Conservation (phyloP, 1,140 invertebrate genomes). For the Leptinotarsa defecta region DNA sequence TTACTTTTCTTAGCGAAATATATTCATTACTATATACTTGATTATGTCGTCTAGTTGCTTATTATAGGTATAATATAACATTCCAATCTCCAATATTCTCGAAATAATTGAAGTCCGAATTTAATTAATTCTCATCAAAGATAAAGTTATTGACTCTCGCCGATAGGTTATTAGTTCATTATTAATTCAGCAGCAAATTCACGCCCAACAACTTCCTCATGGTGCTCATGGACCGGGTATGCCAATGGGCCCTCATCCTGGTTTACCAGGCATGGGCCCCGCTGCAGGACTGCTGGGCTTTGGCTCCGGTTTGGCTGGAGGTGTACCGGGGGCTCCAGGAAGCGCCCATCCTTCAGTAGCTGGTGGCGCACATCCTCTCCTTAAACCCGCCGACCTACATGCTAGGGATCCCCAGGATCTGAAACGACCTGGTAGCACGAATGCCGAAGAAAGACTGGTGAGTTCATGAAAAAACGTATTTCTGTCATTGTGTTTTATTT, state of each 20-base stretch:
- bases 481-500: no score
- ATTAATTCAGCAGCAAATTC: constrained; percentile 77
- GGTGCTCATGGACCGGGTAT: constrained; percentile 72
- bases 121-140: not conserved
- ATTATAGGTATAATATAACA: not conserved
- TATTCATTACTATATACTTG: no score
- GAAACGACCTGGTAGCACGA: constrained; percentile 53
- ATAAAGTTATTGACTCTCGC: not conserved
- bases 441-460: constrained; percentile 57
- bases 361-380: constrained; percentile 62
- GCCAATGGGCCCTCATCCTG: constrained; percentile 73
- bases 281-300: constrained; percentile 53
- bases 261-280: constrained; percentile 61
- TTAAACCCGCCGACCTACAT: constrained; percentile 71
- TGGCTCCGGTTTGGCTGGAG: constrained; percentile 58
- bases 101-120: not conserved
- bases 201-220: constrained; percentile 81
- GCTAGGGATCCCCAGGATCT: constrained; percentile 51
- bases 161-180: not conserved
- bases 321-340: constrained; percentile 54
- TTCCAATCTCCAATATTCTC: not conserved
- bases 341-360: constrained; percentile 58
- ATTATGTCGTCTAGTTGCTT: no score
- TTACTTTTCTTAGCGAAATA: no score
- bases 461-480: constrained; percentile 9